Evolutionary conservation across 2,797 vertebrate species (phyloP), one percentile per base, ranked within the genome.

Genomic region (Spinus olivaceus): DNA sequence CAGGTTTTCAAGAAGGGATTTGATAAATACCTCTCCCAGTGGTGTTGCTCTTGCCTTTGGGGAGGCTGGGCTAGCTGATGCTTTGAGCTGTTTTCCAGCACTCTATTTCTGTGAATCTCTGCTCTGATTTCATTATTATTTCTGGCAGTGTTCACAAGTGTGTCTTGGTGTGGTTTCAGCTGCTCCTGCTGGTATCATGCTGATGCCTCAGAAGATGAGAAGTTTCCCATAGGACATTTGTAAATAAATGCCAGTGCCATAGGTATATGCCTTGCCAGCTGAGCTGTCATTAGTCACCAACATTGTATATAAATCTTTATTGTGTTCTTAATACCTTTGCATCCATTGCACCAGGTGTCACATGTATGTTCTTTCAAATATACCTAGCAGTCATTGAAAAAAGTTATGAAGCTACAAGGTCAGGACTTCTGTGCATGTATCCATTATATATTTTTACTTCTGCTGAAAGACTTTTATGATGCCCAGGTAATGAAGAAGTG

Each of bases 1-100:
- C 24, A 71, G 20, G 5, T 89, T 91, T 92, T 76, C 70, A 65
- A 69, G 61, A 83, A 67, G 46, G 73, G 42, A 37, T 59, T 66
- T 24, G 37, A 81, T 79, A 87, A 92, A 54, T 28, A 35, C 3
- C 24, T 89, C 44, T 84, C 70, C 20, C 41, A n/a, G 1, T 41
- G 27, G 14, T 90, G 16, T 49, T 82, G 56, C 20, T 82, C 32
- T 78, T 92, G 69, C 39, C 27, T 54, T 57, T 90, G 70, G n/a
- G 67, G n/a, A 44, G n/a, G 10, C 25, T 65, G 42, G 32, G 8
- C n/a, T 90, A 80, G 27, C 32, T 64, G 47, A 30, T 67, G 23
- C 37, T 88, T 69, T 78, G 65, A 53, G 44, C 35, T 54, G 16
- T 70, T 84, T 73, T 86, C 53, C n/a, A 54, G 54, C 7, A 5